phyloP scores from a whole-genome alignment of 2,888 invertebrate species.

The Nomada goodeniana region DNA sequence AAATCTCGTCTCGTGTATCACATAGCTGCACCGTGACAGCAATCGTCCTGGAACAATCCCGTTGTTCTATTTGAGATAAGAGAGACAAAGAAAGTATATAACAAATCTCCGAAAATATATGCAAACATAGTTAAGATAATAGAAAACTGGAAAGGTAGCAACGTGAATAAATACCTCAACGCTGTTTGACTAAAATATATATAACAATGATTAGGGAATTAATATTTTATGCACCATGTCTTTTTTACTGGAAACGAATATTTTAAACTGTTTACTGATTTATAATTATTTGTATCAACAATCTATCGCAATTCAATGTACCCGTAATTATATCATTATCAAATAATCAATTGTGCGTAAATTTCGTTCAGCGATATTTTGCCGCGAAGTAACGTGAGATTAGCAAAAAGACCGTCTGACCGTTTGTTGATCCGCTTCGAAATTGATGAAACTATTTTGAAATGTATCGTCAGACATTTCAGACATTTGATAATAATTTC shows the following conservation, averaged over 20 bases:
- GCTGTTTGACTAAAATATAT: not conserved
- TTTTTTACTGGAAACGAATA: not conserved
- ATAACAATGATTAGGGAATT: not conserved
- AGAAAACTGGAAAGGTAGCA: not conserved
- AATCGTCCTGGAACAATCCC: conserved; percentile 40
- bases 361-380: conserved; percentile 5
- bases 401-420: conserved; percentile 8
- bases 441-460: conserved; percentile 24
- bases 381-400: conserved; percentile 32
- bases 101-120: conserved; percentile 14
- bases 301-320: not conserved
- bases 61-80: conserved; percentile 26
- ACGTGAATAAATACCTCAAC: not conserved
- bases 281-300: not conserved
- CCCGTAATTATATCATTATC: conserved; percentile 2
- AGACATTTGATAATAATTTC: not conserved
- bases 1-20: conserved; percentile 67
- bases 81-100: not conserved
- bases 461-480: conserved; percentile 33
- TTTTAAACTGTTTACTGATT: not conserved
- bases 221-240: not conserved
- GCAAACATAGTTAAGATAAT: not conserved
- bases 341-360: not conserved
- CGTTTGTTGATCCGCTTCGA: conserved; percentile 36
- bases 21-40: conserved; percentile 64